A percentile compares a stretch with the other conserved stretches of the same genome.
Conservation (phyloP, 2,113 vertebrate genomes). For the Leucoraja erinaceus region DNA sequence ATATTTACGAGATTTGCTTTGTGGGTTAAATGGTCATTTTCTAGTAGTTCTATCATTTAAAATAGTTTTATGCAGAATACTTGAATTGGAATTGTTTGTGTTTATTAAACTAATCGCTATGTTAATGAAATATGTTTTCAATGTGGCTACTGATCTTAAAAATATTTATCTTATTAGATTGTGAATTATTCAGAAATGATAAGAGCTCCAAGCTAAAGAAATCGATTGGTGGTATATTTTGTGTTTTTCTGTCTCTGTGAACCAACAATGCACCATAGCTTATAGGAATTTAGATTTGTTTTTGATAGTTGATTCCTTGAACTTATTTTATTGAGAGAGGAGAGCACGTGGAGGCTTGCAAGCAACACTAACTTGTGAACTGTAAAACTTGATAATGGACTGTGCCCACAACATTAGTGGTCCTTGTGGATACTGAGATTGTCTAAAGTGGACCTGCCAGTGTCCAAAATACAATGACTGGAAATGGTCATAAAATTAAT, state of each 20-base stretch:
- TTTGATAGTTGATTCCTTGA: background rate
- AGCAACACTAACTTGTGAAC: background rate
- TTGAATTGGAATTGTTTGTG: slow-evolving; percentile 9
- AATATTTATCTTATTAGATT: slow-evolving; percentile 22
- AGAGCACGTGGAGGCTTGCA: too few species aligned
- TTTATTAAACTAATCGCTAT: background rate
- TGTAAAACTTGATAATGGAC: background rate
- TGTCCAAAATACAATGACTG: background rate
- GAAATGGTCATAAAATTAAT: background rate
- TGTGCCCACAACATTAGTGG: background rate
- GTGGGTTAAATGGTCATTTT: slow-evolving; percentile 59
- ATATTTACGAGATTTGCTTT: slow-evolving; percentile 38
- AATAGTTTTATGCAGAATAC: slow-evolving; percentile 67
- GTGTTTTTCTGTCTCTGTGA: slow-evolving; percentile 28
- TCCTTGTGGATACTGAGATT: too few species aligned
- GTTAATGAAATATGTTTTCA: slow-evolving; percentile 37
- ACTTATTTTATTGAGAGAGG: background rate
- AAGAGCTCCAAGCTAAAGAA: background rate
- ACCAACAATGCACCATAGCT: background rate
- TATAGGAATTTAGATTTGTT: background rate
- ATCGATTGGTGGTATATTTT: slow-evolving; percentile 15
- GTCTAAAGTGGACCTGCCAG: background rate
- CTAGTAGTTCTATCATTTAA: slow-evolving; percentile 62
- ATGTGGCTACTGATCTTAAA: slow-evolving; percentile 13
- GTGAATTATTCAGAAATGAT: slow-evolving; percentile 21